Evolutionary conservation across 1,140 invertebrate species (phyloP), one percentile per base, ranked within the genome.

Genomic region (Mya arenaria): DNA sequence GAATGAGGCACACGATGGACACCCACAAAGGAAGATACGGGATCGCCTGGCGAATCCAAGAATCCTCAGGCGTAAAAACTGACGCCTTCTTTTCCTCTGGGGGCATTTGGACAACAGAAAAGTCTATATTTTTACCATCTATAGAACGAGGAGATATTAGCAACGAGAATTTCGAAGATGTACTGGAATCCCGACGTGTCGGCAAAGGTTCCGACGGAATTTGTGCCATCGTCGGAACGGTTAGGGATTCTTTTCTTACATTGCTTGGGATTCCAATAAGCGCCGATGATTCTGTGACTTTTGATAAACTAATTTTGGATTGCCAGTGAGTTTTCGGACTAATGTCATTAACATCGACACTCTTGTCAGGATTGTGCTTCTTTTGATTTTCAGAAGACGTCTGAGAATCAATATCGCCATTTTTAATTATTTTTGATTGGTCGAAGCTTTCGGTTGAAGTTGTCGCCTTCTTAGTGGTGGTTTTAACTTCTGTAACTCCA

Each of bases 41-140:
- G 84, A 98, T 97, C 10, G 97, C 97, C 37, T 95, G 96, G 88
- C 96, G 95, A 95, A 97, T 97, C 84, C 96, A 94, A 0, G 96
- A 97, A 73, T 95, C 95, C 89, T 96, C 81, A 17, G 28, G 74
- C 28, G 62, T 36, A 4, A 83, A 17, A 0, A 83, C 36, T 0
- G 39, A 52, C 15, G 23, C 41, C 48, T 85, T 78, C 4, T 82
- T 79, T 4, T 84, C 81, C 13, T 10, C 81, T 32, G 66, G n/a
- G 4, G 48, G 48, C 25, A 23, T 17, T 23, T n/a, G 2, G 48
- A 4, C 48, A 17, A 52, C 48, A 1, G 48, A 52, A 23, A 52
- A 52, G 48, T 52, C 48, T 23, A 52, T 10, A 17, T 52, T 23
- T n/a, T 52, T n/a, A n/a, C 25, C 25, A 52, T 8, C 25, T 52